Base-by-base conservation (phyloP, 2,797 vertebrate genomes). In the Varecia variegata region DNA sequence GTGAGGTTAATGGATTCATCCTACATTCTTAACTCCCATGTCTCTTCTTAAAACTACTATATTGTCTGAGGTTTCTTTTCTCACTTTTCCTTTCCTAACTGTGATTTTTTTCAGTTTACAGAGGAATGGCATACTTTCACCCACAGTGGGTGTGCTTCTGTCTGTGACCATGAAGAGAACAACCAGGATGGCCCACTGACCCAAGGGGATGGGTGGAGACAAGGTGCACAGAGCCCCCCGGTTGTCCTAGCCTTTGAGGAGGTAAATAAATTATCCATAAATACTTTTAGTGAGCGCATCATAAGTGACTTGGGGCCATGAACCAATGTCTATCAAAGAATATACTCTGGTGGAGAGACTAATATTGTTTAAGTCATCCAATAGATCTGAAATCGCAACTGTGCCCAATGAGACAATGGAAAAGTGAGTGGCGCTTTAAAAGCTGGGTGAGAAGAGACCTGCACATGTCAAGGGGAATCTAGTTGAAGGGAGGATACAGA, bases 211-310 rank as follows among this genome's bases (percentile, higher is more conserved):
- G 50, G 32, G 27, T 0, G 30, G 35, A 71, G 38, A 47, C 18
- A 88, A 47, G 17, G 10, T 15, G 43, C 38, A 1, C 5, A 50
- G 32, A 71, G 2, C 10, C 7, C 7, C 13, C 10, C 0, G 2
- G 32, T 20, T 30, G 52, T 94, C 76, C 76, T 68, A 52, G 47
- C 77, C 54, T 93, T 60, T 90, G 60, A 62, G 58, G 40, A 90
- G 93, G 32, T 65, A 90, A 91, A 88, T 13, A 71, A 93, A 13
- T 0, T 30, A 50, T 88, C 74, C 93, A 79, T 14, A 89, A 83
- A 93, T 14, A n/a, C 60, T n/a, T 32, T n/a, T n/a, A n/a, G 60
- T 65, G 14, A 7, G 30, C 6, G 0, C 30, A 65, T 17, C 30
- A 74, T 73, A 47, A 73, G 38, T 0, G 2, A 21, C 5, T 15